Evolutionary conservation across 2,888 invertebrate species (phyloP).

Genomic region (Clusia tigrina): DNA sequence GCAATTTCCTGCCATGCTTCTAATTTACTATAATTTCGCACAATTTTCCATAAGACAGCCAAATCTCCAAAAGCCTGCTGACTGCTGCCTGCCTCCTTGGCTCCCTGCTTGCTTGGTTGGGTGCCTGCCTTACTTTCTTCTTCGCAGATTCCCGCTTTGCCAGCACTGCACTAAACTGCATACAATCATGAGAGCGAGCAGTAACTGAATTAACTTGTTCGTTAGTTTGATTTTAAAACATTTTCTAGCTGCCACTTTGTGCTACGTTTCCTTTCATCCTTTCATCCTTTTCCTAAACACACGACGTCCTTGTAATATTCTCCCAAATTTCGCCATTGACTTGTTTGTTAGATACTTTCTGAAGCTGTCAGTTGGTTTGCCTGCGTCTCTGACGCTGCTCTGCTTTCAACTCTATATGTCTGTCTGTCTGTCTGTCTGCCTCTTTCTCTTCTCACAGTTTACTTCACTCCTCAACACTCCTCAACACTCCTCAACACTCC

Average conservation of each 20-base stretch:
- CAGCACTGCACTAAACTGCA: background rate
- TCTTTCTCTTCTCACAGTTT: background rate
- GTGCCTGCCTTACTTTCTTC: no score
- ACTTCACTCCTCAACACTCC: no score
- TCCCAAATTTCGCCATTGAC: background rate
- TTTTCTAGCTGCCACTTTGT: background rate
- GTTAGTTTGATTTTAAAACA: background rate
- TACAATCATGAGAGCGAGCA: background rate
- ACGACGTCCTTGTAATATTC: background rate
- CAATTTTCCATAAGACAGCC: no score
- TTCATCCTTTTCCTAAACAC: background rate
- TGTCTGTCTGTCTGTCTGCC: background rate
- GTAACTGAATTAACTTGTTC: conserved; percentile 1
- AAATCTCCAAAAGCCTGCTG: no score
- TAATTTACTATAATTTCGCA: no score
- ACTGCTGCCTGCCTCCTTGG: no score
- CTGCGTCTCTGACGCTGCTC: background rate
- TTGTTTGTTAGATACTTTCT: background rate
- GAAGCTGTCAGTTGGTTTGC: background rate
- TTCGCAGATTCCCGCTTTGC: no score
- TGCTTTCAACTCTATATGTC: background rate
- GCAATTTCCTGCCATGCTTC: no score
- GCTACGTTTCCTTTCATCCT: background rate
- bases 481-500: no score
- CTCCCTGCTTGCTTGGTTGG: no score